A percentile compares a stretch with the other conserved stretches of the same genome.
Evolutionary conservation across 2,797 vertebrate genomes (phyloP).

Genomic region (Pseudochirops cupreus): DNA sequence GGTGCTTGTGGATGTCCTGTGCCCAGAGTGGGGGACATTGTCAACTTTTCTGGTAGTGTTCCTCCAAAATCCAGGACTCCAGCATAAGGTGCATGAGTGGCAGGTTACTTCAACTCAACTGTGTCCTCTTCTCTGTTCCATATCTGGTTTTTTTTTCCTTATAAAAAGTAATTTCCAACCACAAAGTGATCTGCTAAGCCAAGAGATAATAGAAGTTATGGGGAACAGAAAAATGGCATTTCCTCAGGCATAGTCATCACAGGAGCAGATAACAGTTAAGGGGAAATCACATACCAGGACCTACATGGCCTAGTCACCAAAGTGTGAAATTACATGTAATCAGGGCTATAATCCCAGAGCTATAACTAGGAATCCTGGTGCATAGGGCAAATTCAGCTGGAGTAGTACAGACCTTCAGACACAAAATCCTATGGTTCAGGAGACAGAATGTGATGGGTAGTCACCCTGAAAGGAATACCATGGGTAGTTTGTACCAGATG

Average conservation of each 20-base stretch:
- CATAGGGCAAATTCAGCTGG: not conserved
- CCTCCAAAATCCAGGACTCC: not conserved
- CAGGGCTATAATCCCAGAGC: not conserved
- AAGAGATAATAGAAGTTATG: not conserved
- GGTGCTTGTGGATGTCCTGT: not conserved
- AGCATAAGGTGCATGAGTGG: not conserved
- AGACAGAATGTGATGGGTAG: not conserved
- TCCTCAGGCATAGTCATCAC: not conserved
- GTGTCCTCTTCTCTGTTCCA: not conserved
- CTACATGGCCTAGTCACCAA: not conserved
- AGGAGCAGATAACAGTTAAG: not conserved
- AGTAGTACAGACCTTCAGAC: not conserved
- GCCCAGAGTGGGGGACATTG: not conserved
- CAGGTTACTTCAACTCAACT: not conserved
- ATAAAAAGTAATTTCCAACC: slow-evolving; percentile 25
- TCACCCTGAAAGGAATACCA: not conserved
- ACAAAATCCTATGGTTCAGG: not conserved
- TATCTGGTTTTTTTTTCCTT: slow-evolving; percentile 12
- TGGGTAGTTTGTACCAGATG: not conserved
- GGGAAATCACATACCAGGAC: not conserved
- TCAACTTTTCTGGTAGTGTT: not conserved
- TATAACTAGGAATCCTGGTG: not conserved
- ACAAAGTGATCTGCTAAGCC: slow-evolving; percentile 62
- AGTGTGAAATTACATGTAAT: not conserved
- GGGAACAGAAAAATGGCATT: not conserved